These are phyloP conservation scores for Rhysida immarginata DNA, from an alignment of 1,140 invertebrate species.

Conservation along the genomic window DNA sequence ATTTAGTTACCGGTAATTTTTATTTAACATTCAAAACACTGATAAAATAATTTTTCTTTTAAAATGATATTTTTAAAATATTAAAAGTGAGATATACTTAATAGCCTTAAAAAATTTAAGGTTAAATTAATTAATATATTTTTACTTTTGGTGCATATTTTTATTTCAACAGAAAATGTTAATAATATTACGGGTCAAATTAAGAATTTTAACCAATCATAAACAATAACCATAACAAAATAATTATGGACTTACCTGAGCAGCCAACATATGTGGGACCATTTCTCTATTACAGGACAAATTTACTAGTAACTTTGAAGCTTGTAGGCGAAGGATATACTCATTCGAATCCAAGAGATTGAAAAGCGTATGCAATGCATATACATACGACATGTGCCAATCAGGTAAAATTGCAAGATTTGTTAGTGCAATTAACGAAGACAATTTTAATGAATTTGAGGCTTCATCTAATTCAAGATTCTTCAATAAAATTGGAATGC, in stretches of 20 bases:
- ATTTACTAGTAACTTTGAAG: conserved; percentile 45
- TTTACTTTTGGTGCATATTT: too few species aligned
- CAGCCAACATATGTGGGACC: conserved; percentile 43
- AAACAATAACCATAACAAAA: conserved; percentile 1
- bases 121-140: too few species aligned
- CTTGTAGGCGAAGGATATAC: conserved; percentile 34
- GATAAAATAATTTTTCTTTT: too few species aligned
- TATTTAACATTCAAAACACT: too few species aligned
- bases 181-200: too few species aligned
- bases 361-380: conserved; percentile 22
- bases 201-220: background rate
- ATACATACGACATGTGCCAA: conserved; percentile 34
- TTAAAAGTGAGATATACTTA: too few species aligned
- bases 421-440: conserved; percentile 31
- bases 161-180: too few species aligned
- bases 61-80: too few species aligned
- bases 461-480: conserved; percentile 23
- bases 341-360: conserved; percentile 27
- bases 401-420: conserved; percentile 34
- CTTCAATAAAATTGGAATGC: conserved; percentile 30
- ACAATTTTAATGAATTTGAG: conserved; percentile 22
- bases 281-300: conserved; percentile 44
- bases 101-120: too few species aligned
- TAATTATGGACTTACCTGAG: conserved; percentile 34
- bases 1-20: too few species aligned